Base-by-base conservation (phyloP, 2,797 vertebrate species). In the Phylloscopus collybita region DNA sequence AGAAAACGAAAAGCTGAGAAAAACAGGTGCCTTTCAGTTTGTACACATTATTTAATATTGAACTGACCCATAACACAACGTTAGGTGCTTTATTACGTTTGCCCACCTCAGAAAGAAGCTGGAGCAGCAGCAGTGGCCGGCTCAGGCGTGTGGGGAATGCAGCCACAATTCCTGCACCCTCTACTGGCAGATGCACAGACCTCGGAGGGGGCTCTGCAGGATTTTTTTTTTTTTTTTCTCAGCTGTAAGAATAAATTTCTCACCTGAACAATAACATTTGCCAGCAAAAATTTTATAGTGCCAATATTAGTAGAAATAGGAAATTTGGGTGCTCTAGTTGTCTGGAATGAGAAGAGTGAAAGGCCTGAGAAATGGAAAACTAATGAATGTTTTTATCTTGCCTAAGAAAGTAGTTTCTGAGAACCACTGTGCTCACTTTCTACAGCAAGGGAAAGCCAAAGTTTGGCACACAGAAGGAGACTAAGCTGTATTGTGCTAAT, bases 81-180 rank as follows among this genome's bases (percentile, higher is more conserved):
- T 64, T 36, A n/a, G 47, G 23, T 49, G 42, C 62, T 56, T 72
- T 67, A 9, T 69, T 74, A 1, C 44, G 5, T 88, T 78, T 36
- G 15, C 18, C n/a, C n/a, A 34, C 30, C 34, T 34, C 11, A 7
- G 57, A 11, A 87, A 61, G 20, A 29, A 60, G 53, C 72, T 61
- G 78, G n/a, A 92, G 73, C 73, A 47, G 88, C 74, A 56, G 71
- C 36, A 4, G 82, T 5, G 60, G n/a, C 90, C 15, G 36, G 80
- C 91, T 88, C 75, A 59, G 60, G 82, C 59, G 1, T 30, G 42
- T 72, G 60, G 72, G 73, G 84, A 78, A 90, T 15, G 93, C 91
- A 86, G 84, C 82, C 80, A 86, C 93, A 34, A 38, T 92, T 61
- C 4, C 85, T 96, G 90, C 96, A 86, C 96, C 96, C 97, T 98